Base-by-base conservation (phyloP, 2,888 invertebrate species). In the Spialia ferax region DNA sequence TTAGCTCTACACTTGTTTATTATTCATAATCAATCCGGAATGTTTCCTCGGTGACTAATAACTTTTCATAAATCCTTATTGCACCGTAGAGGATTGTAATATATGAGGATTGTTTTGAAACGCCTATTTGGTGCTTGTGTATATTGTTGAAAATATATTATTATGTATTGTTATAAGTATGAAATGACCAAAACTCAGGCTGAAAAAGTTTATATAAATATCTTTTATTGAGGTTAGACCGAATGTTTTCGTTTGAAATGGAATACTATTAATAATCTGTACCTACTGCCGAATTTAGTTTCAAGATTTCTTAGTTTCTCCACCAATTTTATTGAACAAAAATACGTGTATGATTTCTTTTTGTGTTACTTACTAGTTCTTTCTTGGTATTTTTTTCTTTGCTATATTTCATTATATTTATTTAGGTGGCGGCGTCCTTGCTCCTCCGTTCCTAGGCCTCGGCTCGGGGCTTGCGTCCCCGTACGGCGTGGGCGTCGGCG, bases 401-500 rank as follows among this genome's bases (percentile, higher is more conserved):
- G n/a, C 42, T 45, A n/a, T 4, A 56, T 8, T n/a, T 20, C 10
- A 6, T 18, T 3, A 22, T 45, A 32, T 63, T 59, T 15, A 32
- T 56, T 20, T 68, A 94, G 98, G 97, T 88, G 97, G 97, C 69
- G 98, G 98, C 76, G 97, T 98, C 70, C 94, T 98, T 86, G 96
- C 96, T 74, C 97, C 97, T 73, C 98, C 98, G 77, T 98, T 98
- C 89, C 96, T 98, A 81, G 97, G 98, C 64, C 95, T 98, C 76
- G 97, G 97, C 67, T 96, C 98, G 32, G 97, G 98, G 13, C 92
- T 97, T 83, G 96, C 97, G 60, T 95, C 93, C 5, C 95, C 85
- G 7, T 93, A 93, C 76, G 93, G 93, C 26, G 92, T 94, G 1
- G 93, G 93, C 18, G 95, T 95, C 69, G 95, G 95, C 63, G 95